Conservation (phyloP, 1,140 invertebrate species). For the Chlorops oryzae region DNA sequence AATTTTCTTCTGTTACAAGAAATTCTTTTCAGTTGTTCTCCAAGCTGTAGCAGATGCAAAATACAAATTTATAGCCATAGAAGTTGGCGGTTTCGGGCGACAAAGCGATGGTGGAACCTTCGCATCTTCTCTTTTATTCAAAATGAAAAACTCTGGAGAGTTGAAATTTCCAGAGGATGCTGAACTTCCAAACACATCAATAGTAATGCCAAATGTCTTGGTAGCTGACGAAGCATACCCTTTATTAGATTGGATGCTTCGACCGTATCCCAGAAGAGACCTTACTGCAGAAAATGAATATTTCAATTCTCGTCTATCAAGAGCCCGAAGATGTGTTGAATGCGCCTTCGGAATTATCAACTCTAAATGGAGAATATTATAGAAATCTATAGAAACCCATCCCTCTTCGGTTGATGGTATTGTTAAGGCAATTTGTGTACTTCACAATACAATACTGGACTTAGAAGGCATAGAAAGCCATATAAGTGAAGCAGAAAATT, state of each 20-base stretch:
- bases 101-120: slow-evolving; percentile 49
- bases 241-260: slow-evolving; percentile 44
- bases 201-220: slow-evolving; percentile 51
- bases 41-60: slow-evolving; percentile 49
- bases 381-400: slow-evolving; percentile 15
- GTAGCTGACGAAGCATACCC: slow-evolving; percentile 52
- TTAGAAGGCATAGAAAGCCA: slow-evolving; percentile 10
- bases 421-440: slow-evolving; percentile 18
- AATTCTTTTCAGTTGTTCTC: slow-evolving; percentile 47
- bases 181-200: slow-evolving; percentile 46
- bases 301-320: slow-evolving; percentile 11
- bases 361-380: slow-evolving; percentile 11
- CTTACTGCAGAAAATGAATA: slow-evolving; percentile 12
- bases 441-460: slow-evolving; percentile 16
- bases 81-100: slow-evolving; percentile 47
- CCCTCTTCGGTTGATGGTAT: slow-evolving; percentile 12
- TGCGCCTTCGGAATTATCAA: slow-evolving; percentile 16
- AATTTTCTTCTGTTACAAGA: slow-evolving; percentile 50
- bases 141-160: slow-evolving; percentile 30
- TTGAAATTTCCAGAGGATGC: slow-evolving; percentile 14
- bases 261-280: slow-evolving; percentile 38
- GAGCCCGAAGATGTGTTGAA: slow-evolving; percentile 14
- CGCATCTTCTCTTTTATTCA: slow-evolving; percentile 44
- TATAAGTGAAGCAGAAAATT: slow-evolving; percentile 4
- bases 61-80: slow-evolving; percentile 47